A percentile compares a stretch with the other conserved stretches of the same genome.
phyloP scores from a whole-genome alignment of 2,888 invertebrate genomes.

The Teleogryllus oceanicus region DNA sequence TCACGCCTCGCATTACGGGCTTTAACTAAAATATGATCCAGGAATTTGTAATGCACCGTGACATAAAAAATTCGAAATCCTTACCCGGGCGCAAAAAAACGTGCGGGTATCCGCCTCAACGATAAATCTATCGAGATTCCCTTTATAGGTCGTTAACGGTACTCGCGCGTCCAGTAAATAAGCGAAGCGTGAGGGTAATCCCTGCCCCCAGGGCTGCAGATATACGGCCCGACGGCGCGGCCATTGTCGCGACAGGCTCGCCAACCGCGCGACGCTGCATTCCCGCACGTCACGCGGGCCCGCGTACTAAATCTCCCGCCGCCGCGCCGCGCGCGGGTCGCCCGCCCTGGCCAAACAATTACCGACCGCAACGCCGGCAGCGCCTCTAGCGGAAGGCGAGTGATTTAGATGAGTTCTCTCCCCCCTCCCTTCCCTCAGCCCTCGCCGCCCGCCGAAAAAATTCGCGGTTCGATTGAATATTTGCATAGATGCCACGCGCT shows the following conservation, averaged over 20 bases:
- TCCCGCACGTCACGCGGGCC: not conserved
- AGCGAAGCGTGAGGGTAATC: conserved; percentile 2
- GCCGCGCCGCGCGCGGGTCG: not conserved
- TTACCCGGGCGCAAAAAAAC: not conserved
- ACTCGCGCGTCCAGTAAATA: conserved; percentile 9
- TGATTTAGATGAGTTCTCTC: not conserved
- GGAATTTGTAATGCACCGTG: not conserved
- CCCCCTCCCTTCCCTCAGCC: not conserved
- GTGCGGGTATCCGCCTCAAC: not conserved
- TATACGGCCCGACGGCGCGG: not conserved
- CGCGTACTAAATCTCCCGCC: not conserved
- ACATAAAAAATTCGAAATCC: not conserved
- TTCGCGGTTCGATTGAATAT: no score
- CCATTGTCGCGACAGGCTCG: not conserved
- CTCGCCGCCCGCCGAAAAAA: no score
- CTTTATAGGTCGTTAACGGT: conserved; percentile 10
- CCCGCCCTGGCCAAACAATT: not conserved
- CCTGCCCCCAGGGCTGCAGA: not conserved
- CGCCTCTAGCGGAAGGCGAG: not conserved
- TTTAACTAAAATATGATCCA: not conserved
- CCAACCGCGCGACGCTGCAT: not conserved
- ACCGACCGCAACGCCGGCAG: not conserved
- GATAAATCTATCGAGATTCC: not conserved
- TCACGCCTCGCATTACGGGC: not conserved
- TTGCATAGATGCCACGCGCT: no score